Evolutionary conservation across 1,140 invertebrate genomes (phyloP), one percentile per base, ranked within the genome.

Genomic region (Neuroterus valhalla): DNA sequence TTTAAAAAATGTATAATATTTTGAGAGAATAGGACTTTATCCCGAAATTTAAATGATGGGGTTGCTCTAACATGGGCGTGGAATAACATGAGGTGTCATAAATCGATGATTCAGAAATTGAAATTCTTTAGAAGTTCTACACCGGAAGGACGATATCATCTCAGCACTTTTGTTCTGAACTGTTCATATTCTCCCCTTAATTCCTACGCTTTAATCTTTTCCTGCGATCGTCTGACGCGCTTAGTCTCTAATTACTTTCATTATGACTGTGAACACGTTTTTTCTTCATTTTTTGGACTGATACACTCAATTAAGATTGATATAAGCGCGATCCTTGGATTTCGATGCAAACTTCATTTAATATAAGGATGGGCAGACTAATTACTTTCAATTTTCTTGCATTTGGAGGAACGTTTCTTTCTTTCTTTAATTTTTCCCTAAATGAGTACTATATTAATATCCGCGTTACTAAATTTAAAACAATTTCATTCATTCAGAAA

Each of bases 231-330:
- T 62, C 55, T 62, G 55, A 38, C 55, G 55, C 23, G 15, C 31
- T 62, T 62, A 14, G 55, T 38, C 55, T 55, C 52, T 62, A 62
- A 62, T 62, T 62, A 62, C 55, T 62, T 62, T 62, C 55, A 62
- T 62, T 62, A 62, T 62, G 55, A 62, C 12, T 62, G 6, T 31
- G 23, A 2, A 14, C 2, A 26, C 26, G 26, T 62, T 62, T 62
- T 62, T 62, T 50, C 19, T 50, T 3, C 21, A 50, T 19, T 50
- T 50, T 8, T 50, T 50, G 19, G 10, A 21, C 23, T 21, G 50
- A 21, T 52, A 38, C n/a, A 62, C 55, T 62, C 21, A 23, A n/a
- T 62, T 26, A 23, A 31, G 23, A 23, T 23, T 62, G 3, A 62
- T 6, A 62, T n/a, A 62, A 31, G 11, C 55, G n/a, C n/a, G 23